These are phyloP conservation scores for Apis laboriosa DNA, from an alignment of 1,140 invertebrate species.

Conservation along the genomic window DNA sequence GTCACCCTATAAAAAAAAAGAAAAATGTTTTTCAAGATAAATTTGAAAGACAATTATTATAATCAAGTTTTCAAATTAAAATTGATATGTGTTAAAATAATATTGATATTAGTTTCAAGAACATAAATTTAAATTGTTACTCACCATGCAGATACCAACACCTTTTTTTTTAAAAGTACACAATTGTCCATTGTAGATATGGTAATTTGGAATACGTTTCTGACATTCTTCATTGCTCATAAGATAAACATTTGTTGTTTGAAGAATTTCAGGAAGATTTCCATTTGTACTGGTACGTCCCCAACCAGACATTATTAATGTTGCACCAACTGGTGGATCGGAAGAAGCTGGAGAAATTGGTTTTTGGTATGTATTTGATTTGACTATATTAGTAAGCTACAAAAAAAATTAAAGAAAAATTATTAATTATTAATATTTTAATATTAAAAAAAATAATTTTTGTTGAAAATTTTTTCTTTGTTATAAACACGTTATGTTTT, in stretches of 20 bases:
- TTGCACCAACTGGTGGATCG: background rate
- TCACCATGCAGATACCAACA: conserved; percentile 2
- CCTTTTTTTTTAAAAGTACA: background rate
- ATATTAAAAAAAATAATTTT: background rate
- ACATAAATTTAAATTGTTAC: background rate
- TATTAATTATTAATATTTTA: background rate
- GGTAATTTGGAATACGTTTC: too few relatives aligned
- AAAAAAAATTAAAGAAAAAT: background rate
- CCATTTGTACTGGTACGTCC: background rate
- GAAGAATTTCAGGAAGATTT: background rate
- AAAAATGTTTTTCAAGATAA: background rate
- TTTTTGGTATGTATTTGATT: background rate
- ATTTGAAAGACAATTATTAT: background rate
- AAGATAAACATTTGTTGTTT: background rate
- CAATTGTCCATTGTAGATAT: background rate
- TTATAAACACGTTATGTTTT: too few relatives aligned
- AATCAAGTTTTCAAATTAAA: background rate
- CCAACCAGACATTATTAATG: background rate
- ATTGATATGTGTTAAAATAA: too few relatives aligned
- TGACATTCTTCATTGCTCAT: background rate
- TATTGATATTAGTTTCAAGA: background rate
- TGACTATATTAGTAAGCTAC: background rate
- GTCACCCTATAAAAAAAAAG: conserved; percentile 58
- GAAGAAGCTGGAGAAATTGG: background rate
- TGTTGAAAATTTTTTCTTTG: too few relatives aligned